Evolutionary conservation across 2,113 vertebrate species (phyloP).

Genomic region (Natator depressus): DNA sequence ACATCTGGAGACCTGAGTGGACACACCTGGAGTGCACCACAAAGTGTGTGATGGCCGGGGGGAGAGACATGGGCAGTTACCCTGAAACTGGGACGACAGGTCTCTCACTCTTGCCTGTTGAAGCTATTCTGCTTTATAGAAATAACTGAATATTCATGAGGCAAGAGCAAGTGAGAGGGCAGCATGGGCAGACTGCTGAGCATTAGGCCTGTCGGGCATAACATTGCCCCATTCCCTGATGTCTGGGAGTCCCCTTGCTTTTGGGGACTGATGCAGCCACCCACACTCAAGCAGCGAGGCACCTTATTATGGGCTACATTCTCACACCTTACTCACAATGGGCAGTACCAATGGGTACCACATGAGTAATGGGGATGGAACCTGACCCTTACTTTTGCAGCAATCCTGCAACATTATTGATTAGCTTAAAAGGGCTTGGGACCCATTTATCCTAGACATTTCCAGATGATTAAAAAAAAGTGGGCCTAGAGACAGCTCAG

Average conservation of each 20-base stretch:
- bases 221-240: constrained; percentile 51
- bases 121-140: no score
- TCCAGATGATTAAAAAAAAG: not conserved
- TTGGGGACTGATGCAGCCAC: not conserved
- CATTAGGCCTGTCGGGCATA: constrained; percentile 50
- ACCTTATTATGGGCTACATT: not conserved
- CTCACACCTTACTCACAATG: not conserved
- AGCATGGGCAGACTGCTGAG: constrained; percentile 50
- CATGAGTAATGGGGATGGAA: not conserved
- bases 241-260: constrained; percentile 13
- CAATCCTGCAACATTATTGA: constrained; percentile 33
- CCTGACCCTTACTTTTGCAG: not conserved
- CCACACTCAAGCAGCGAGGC: not conserved
- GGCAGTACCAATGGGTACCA: no score
- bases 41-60: no score
- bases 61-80: no score
- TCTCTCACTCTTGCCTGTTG: no score
- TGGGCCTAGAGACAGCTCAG: not conserved
- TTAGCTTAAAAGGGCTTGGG: not conserved
- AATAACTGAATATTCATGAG: not conserved
- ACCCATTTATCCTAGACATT: not conserved
- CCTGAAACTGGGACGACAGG: no score
- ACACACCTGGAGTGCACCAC: no score
- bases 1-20: no score
- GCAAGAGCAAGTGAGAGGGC: not conserved